These are phyloP conservation scores for Camptogramma bilineatum DNA, from an alignment of 2,888 invertebrate species.

Conservation along the genomic window DNA sequence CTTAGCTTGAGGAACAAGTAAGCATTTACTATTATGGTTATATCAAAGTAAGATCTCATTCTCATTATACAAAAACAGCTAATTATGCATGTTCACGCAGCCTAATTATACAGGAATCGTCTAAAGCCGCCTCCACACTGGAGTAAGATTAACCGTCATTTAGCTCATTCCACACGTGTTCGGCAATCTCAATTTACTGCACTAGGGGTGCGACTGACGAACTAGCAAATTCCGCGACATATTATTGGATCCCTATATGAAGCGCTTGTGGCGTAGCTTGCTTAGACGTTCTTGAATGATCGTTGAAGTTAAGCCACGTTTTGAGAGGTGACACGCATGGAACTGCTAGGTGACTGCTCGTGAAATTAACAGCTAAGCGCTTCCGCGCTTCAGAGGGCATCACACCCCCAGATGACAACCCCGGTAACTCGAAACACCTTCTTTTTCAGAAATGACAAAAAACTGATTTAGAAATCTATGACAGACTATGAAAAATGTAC, in stretches of 20 bases:
- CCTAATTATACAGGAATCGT: constrained; percentile 34
- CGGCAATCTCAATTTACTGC: constrained; percentile 57
- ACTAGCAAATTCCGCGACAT: not conserved
- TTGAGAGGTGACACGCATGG: too few species aligned
- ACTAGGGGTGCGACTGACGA: constrained; percentile 19
- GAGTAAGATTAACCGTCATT: constrained; percentile 63
- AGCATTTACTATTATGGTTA: not conserved
- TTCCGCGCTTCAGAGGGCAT: too few species aligned
- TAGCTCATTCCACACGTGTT: constrained; percentile 64
- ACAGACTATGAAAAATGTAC: too few species aligned
- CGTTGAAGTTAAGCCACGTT: too few species aligned
- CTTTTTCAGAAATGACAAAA: too few species aligned
- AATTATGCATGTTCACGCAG: constrained; percentile 33
- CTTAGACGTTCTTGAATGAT: too few species aligned
- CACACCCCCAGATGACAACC: too few species aligned
- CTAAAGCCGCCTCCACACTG: constrained; percentile 45
- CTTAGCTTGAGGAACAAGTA: not conserved
- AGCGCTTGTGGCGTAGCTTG: not conserved
- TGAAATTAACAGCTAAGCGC: too few species aligned
- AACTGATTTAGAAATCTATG: too few species aligned
- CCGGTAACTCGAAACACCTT: too few species aligned
- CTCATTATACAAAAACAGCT: constrained; percentile 16
- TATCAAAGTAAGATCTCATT: constrained; percentile 9
- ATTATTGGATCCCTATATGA: not conserved
- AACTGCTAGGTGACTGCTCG: too few species aligned